These are phyloP conservation scores for Micrasema longulum DNA, from an alignment of 1,140 invertebrate species.

Conservation along the genomic window DNA sequence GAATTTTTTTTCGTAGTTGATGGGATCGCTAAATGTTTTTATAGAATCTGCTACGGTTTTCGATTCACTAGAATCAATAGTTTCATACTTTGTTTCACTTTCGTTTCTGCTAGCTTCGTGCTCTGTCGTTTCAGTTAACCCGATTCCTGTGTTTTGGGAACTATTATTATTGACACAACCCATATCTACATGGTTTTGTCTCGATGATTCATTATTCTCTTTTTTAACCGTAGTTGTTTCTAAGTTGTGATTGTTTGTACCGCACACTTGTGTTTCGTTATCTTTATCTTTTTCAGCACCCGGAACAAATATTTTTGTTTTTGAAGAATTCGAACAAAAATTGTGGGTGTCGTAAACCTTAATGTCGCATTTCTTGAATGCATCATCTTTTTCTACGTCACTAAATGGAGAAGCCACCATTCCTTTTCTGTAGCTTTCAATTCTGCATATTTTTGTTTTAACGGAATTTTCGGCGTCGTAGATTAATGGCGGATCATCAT, in stretches of 20 bases:
- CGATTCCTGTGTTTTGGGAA: background rate
- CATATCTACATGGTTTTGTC: conserved; percentile 64
- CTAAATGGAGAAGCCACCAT: conserved; percentile 62
- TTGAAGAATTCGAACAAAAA: too few relatives aligned
- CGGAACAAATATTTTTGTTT: conserved; percentile 25
- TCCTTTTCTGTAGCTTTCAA: conserved; percentile 66
- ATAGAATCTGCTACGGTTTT: conserved; percentile 50
- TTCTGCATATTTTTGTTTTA: conserved; percentile 66
- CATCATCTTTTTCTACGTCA: conserved; percentile 57
- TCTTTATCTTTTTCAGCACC: conserved; percentile 7
- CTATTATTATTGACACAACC: conserved; percentile 50
- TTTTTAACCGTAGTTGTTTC: background rate
- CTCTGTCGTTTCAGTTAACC: too few relatives aligned
- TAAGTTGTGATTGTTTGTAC: too few relatives aligned
- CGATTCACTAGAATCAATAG: conserved; percentile 21
- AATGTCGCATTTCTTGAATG: conserved; percentile 36
- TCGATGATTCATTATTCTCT: conserved; percentile 56
- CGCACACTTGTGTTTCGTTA: conserved; percentile 49
- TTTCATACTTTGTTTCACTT: background rate
- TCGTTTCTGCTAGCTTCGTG: background rate
- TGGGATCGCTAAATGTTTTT: conserved; percentile 55
- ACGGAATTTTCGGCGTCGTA: conserved; percentile 66
- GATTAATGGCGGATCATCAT: conserved; percentile 61
- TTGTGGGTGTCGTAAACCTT: background rate
- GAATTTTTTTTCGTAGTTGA: conserved; percentile 65